Conservation (phyloP, 1,140 invertebrate genomes). For the Drosophila kanapiae region DNA sequence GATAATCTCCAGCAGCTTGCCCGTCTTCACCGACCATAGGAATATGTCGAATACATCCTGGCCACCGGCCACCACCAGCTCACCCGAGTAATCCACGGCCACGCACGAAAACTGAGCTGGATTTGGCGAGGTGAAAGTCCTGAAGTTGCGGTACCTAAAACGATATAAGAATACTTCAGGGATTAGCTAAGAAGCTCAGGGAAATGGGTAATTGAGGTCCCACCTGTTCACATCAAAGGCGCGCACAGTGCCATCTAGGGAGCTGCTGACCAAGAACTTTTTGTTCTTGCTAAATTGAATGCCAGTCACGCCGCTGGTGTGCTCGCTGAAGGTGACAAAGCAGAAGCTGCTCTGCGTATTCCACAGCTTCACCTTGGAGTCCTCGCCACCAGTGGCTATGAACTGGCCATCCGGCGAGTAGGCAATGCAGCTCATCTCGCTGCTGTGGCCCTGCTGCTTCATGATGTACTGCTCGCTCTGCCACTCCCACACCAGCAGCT, state of each 20-base stretch:
- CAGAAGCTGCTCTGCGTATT: constrained; percentile 96
- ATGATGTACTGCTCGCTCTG: constrained; percentile 99
- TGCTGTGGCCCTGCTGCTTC: constrained; percentile 98
- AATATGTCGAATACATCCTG: constrained; percentile 98
- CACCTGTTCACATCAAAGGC: constrained; percentile 94
- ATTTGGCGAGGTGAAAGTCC: constrained; percentile 95
- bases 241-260: constrained; percentile 97
- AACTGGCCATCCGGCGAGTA: constrained; percentile 97
- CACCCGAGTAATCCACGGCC: constrained; percentile 94
- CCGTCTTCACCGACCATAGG: constrained; percentile 97
- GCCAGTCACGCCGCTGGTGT: constrained; percentile 92
- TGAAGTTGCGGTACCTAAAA: constrained; percentile 95
- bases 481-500: constrained; percentile 99
- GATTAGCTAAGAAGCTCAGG: constrained; percentile 72
- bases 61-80: constrained; percentile 96
- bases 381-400: constrained; percentile 96
- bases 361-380: constrained; percentile 99
- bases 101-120: constrained; percentile 97
- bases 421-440: constrained; percentile 93
- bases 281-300: constrained; percentile 95
- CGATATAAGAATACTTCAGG: neutral
- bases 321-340: constrained; percentile 97
- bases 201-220: constrained; percentile 86
- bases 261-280: constrained; percentile 96
- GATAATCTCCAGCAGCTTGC: constrained; percentile 95